Evolutionary conservation across 2,113 vertebrate species (phyloP).

Genomic region (Accipiter cooperii): DNA sequence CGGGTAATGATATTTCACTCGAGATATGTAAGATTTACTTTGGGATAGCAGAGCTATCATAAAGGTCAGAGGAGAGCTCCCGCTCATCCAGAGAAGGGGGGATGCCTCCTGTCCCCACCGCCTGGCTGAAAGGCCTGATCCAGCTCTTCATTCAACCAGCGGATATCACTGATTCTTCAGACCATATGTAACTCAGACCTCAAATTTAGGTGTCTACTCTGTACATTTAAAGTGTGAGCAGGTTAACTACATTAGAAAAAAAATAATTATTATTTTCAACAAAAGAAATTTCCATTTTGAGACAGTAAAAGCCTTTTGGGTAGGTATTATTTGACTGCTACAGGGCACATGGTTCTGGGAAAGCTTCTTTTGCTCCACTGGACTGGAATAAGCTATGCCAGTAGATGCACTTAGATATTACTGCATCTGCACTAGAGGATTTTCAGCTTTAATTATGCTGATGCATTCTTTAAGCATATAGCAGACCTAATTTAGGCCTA

Average conservation of each 20-base stretch:
- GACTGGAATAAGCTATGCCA: neutral
- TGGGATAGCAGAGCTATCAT: neutral
- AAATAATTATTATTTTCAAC: neutral
- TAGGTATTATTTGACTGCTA: neutral
- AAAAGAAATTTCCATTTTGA: neutral
- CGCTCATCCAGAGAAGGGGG: neutral
- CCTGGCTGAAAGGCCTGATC: neutral
- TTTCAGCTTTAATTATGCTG: conserved; percentile 27
- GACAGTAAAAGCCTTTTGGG: neutral
- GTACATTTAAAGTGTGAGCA: neutral
- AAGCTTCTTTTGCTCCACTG: conserved; percentile 8
- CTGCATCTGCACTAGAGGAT: neutral
- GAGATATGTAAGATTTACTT: neutral
- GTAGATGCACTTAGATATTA: neutral
- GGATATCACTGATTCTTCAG: neutral
- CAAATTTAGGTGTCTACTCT: neutral
- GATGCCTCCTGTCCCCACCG: rapidly evolving
- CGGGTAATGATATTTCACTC: neutral
- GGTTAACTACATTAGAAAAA: neutral
- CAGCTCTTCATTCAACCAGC: neutral
- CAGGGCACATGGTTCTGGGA: neutral
- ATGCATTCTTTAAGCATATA: neutral
- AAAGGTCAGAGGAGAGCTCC: neutral
- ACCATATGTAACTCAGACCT: neutral
- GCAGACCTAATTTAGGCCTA: neutral